These are phyloP conservation scores for honey bee (Apis mellifera) DNA, from an alignment of 1,140 invertebrate species.

Conservation along the genomic window Amel_HAv3.1 CM009937.2:3137001-3137500, in stretches of 20 bases:
- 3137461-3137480: slow-evolving; percentile 67
- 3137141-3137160: slow-evolving; percentile 10
- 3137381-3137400: not conserved
- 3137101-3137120: slow-evolving; percentile 5
- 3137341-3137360: slow-evolving; percentile 74
- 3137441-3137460: slow-evolving; percentile 54
- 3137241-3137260: not conserved
- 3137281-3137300: slow-evolving; percentile 40
- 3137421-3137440: slow-evolving; percentile 14
- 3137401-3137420: slow-evolving; percentile 12
- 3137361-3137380: slow-evolving; percentile 42
- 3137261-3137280: not conserved
- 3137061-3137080: not conserved
- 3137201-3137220: slow-evolving; percentile 8
- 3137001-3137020: slow-evolving; percentile 46
- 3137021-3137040: not conserved
- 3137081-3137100: not conserved
- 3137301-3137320: slow-evolving; percentile 38
- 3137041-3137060: slow-evolving; percentile 19
- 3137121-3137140: not conserved
- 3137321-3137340: slow-evolving; percentile 69
- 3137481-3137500: slow-evolving; percentile 73
- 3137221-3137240: slow-evolving; percentile 26
- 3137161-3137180: slow-evolving; percentile 8
- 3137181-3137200: not conserved